Percentiles rank a stretch among this genome's conserved stretches.
phyloP scores from a whole-genome alignment of 1,140 invertebrate species.

The Drosophila simulans region DNA sequence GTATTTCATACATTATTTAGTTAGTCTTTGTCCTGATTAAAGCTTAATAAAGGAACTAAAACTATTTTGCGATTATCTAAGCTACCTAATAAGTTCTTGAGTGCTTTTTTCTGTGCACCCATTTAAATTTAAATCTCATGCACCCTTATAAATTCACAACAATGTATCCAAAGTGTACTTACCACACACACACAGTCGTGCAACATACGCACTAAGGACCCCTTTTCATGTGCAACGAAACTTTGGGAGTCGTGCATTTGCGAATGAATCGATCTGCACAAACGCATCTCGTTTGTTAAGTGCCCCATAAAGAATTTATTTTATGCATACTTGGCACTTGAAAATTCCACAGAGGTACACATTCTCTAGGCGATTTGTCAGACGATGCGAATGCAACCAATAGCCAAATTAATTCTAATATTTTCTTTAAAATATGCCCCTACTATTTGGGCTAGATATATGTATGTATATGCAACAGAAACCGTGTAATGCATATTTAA shows the following conservation, averaged over 20 bases:
- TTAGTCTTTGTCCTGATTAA: too few species aligned
- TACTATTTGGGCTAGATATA: too few species aligned
- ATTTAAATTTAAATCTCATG: conserved; percentile 16
- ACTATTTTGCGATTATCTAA: too few species aligned
- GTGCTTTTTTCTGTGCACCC: not conserved
- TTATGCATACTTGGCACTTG: conserved; percentile 22
- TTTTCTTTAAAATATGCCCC: too few species aligned
- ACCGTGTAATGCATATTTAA: not conserved
- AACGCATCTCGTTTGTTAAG: conserved; percentile 28
- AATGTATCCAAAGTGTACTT: conserved; percentile 37
- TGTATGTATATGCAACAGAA: not conserved
- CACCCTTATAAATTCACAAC: conserved; percentile 13
- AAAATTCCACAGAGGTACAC: not conserved
- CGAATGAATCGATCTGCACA: conserved; percentile 50
- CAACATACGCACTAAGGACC: not conserved
- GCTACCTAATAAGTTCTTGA: not conserved
- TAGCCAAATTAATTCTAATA: too few species aligned
- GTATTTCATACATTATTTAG: too few species aligned
- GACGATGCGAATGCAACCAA: not conserved
- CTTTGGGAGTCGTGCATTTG: conserved; percentile 45
- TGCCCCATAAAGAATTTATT: conserved; percentile 62
- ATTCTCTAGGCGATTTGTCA: not conserved
- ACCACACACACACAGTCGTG: conserved; percentile 8
- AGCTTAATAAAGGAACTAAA: too few species aligned
- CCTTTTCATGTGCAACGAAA: not conserved